Conservation (phyloP, 2,888 invertebrate species). For the Ormia ochracea region DNA sequence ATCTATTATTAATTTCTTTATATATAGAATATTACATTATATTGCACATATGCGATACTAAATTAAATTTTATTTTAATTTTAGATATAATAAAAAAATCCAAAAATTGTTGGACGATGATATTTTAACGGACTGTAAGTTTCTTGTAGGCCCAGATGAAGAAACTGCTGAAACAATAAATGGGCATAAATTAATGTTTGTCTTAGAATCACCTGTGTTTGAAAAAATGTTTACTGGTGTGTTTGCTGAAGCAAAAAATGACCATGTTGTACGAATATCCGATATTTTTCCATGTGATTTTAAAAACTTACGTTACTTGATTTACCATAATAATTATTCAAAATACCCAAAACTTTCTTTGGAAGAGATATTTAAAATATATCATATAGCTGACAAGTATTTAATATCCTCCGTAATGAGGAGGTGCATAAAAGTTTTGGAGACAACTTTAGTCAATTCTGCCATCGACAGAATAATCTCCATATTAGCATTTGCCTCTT, state of each 20-base stretch:
- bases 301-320: conserved; percentile 31
- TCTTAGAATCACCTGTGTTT: conserved; percentile 29
- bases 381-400: conserved; percentile 24
- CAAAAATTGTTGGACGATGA: neutral
- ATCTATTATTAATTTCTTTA: too few relatives aligned
- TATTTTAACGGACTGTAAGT: conserved; percentile 24
- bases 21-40: too few relatives aligned
- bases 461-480: neutral
- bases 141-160: conserved; percentile 36
- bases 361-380: conserved; percentile 11
- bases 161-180: conserved; percentile 11
- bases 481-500: neutral
- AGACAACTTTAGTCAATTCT: neutral
- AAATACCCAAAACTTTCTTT: neutral
- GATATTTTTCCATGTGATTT: conserved; percentile 27
- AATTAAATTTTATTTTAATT: too few relatives aligned
- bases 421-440: neutral
- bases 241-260: conserved; percentile 20
- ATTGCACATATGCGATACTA: too few relatives aligned
- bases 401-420: neutral
- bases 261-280: conserved; percentile 9
- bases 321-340: neutral
- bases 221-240: conserved; percentile 25
- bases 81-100: neutral
- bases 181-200: conserved; percentile 44